phyloP scores from a whole-genome alignment of 2,113 vertebrate species.

The Fukomys damarensis region DNA sequence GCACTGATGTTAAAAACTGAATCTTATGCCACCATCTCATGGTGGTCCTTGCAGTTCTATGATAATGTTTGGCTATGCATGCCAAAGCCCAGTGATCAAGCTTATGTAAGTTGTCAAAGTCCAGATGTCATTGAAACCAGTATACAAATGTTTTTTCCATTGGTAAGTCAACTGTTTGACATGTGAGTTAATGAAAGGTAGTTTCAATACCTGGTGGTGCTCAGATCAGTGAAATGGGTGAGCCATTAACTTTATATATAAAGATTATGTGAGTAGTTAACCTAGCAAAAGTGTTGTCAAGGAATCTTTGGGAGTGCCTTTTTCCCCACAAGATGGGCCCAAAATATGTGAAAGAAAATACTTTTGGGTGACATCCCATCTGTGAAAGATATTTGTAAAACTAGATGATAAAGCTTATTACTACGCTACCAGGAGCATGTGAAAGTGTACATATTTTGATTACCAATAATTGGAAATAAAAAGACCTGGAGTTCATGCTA shows the following conservation, averaged over 20 bases:
- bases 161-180: slow-evolving; percentile 48
- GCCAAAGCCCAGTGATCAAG: slow-evolving; percentile 24
- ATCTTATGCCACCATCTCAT: not conserved
- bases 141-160: slow-evolving; percentile 21
- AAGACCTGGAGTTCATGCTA: slow-evolving; percentile 62
- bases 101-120: slow-evolving; percentile 32
- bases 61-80: slow-evolving; percentile 32
- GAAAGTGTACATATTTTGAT: slow-evolving; percentile 71
- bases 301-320: slow-evolving; percentile 74
- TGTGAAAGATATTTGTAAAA: slow-evolving; percentile 62
- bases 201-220: slow-evolving; percentile 39
- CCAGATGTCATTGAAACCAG: not conserved
- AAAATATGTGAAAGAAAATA: slow-evolving; percentile 35
- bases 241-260: slow-evolving; percentile 44
- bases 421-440: slow-evolving; percentile 63
- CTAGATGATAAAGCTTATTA: slow-evolving; percentile 51
- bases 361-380: slow-evolving; percentile 41
- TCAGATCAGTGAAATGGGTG: slow-evolving; percentile 48
- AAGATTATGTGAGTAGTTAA: slow-evolving; percentile 53
- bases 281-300: slow-evolving; percentile 59
- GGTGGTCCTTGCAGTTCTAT: not conserved
- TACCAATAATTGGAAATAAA: slow-evolving; percentile 64
- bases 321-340: not conserved
- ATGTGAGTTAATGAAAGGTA: not conserved
- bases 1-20: slow-evolving; percentile 23